Percentiles rank a stretch among this genome's conserved stretches.
Evolutionary conservation across 37 sponge, comb jelly and placozoan genomes (phyloP).

Genomic region (Agelas oroides): DNA sequence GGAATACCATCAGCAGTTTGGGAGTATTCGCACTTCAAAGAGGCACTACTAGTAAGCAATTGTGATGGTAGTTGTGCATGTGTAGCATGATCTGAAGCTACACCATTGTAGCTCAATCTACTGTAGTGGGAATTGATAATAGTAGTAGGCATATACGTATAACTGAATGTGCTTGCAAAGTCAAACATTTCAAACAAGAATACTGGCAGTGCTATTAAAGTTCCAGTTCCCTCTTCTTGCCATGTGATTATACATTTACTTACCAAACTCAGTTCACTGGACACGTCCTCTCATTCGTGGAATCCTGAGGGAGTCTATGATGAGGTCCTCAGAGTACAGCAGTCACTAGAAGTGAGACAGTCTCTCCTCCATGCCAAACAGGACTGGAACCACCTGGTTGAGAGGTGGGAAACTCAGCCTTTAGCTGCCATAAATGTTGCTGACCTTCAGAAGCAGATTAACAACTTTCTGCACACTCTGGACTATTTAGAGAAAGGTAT

Average conservation of each 20-base stretch:
- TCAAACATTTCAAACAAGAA: too few species aligned
- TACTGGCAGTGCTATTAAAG: too few species aligned
- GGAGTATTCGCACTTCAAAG: slow-evolving; percentile 17
- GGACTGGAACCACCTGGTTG: slow-evolving; percentile 47
- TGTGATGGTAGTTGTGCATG: too few species aligned
- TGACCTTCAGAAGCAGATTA: slow-evolving; percentile 49
- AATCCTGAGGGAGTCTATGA: slow-evolving; percentile 36
- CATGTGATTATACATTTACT: too few species aligned
- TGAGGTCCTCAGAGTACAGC: slow-evolving; percentile 18
- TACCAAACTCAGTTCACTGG: neutral
- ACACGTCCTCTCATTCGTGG: slow-evolving; percentile 31
- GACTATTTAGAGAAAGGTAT: slow-evolving; percentile 60
- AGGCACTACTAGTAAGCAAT: slow-evolving; percentile 20
- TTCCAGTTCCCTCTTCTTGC: too few species aligned
- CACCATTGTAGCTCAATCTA: too few species aligned
- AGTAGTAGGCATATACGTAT: too few species aligned
- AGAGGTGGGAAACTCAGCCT: slow-evolving; percentile 20
- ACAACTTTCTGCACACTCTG: slow-evolving; percentile 48
- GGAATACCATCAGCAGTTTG: slow-evolving; percentile 20
- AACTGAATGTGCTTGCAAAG: too few species aligned
- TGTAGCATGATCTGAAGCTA: too few species aligned
- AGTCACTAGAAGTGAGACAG: slow-evolving; percentile 30
- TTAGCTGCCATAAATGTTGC: slow-evolving; percentile 43
- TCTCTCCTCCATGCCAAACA: slow-evolving; percentile 28
- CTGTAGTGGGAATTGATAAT: too few species aligned